phyloP scores from a whole-genome alignment of 2,888 invertebrate genomes.

The Ganaspis brasiliensis region DNA sequence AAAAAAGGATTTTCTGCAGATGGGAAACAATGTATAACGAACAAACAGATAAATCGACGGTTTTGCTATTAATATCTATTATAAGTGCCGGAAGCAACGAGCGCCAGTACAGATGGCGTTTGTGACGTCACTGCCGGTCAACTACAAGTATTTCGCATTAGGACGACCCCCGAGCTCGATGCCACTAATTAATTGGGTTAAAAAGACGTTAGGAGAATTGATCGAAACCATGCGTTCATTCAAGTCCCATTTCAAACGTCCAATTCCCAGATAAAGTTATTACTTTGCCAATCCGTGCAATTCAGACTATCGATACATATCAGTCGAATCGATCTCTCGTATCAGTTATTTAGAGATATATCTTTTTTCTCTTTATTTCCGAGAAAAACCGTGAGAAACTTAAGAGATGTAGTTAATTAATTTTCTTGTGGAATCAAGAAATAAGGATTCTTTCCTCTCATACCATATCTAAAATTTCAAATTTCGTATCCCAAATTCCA shows the following conservation, averaged over 20 bases:
- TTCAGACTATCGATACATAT: background rate
- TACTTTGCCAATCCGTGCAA: slow-evolving; percentile 29
- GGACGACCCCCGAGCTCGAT: slow-evolving; percentile 54
- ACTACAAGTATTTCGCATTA: slow-evolving; percentile 80
- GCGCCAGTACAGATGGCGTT: slow-evolving; percentile 64
- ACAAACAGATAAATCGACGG: slow-evolving; percentile 55
- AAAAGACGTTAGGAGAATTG: slow-evolving; percentile 79
- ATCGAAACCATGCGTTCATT: slow-evolving; percentile 61
- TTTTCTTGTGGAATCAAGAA: no score
- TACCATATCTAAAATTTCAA: no score
- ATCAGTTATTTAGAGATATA: background rate
- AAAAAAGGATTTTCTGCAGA: slow-evolving; percentile 14
- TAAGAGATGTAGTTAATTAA: no score
- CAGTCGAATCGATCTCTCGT: background rate
- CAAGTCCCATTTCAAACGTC: slow-evolving; percentile 50
- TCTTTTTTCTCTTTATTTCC: no score
- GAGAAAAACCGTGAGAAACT: no score
- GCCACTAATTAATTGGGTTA: slow-evolving; percentile 78
- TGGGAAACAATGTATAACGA: slow-evolving; percentile 12
- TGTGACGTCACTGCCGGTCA: slow-evolving; percentile 78
- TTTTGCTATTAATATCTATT: slow-evolving; percentile 78
- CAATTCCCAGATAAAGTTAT: slow-evolving; percentile 51
- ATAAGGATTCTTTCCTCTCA: no score
- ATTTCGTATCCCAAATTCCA: no score
- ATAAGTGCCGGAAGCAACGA: slow-evolving; percentile 72